Conservation (phyloP, 2,113 vertebrate genomes). For the Suncus etruscus region DNA sequence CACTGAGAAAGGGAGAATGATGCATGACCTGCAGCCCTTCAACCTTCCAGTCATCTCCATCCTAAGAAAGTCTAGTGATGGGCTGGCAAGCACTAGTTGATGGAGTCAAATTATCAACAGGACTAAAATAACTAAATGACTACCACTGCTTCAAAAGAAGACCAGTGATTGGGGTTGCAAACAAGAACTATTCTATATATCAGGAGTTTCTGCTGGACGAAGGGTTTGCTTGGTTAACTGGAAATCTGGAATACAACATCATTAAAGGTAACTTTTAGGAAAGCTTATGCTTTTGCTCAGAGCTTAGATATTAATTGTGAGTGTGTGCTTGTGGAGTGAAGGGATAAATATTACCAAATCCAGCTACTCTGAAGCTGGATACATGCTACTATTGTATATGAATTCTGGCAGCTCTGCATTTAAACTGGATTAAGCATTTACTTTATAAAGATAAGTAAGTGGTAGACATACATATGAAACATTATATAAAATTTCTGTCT, state of each 20-base stretch:
- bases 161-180: conserved; percentile 83
- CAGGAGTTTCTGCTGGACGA: conserved; percentile 87
- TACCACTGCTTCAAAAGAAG: conserved; percentile 83
- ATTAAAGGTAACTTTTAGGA: conserved; percentile 87
- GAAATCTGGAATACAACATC: conserved; percentile 83
- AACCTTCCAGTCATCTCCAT: conserved; percentile 84
- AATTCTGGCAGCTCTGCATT: conserved; percentile 68
- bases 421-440: conserved; percentile 69
- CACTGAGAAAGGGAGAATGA: conserved; percentile 85
- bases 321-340: conserved; percentile 46
- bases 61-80: conserved; percentile 80
- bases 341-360: conserved; percentile 68
- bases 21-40: conserved; percentile 82
- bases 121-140: conserved; percentile 76
- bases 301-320: conserved; percentile 73
- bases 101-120: conserved; percentile 88
- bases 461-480: conserved; percentile 56
- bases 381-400: conserved; percentile 70
- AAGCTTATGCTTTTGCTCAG: conserved; percentile 74
- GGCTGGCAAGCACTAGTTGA: conserved; percentile 87
- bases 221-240: conserved; percentile 85
- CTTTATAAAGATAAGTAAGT: conserved; percentile 62
- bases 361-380: conserved; percentile 70
- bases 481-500: conserved; percentile 70
- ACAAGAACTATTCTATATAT: conserved; percentile 83